These are phyloP conservation scores for Heterotilapia buettikoferi DNA, from an alignment of 2,113 vertebrate genomes.

Conservation along the genomic window DNA sequence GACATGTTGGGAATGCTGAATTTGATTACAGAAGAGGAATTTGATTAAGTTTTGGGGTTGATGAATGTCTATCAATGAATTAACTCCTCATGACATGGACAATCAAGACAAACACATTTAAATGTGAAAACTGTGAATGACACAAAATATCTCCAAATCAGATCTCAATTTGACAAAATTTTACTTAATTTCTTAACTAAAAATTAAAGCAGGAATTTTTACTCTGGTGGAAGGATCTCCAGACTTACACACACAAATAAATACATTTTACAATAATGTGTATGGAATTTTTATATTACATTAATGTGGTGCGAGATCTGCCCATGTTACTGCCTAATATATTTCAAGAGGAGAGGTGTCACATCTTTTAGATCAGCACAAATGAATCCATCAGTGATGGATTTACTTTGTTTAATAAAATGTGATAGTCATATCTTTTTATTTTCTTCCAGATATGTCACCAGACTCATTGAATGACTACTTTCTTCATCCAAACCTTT, in stretches of 20 bases:
- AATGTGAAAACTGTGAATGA: background rate
- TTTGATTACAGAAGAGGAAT: too few species aligned
- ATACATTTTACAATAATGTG: background rate
- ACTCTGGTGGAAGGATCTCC: background rate
- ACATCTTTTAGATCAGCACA: background rate
- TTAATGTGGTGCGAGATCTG: background rate
- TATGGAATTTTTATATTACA: background rate
- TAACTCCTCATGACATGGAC: background rate
- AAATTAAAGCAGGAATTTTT: background rate
- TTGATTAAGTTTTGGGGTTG: background rate
- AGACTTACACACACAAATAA: background rate
- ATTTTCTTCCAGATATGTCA: background rate
- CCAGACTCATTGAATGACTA: background rate
- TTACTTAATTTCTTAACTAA: background rate
- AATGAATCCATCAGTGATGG: background rate
- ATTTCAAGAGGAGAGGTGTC: background rate
- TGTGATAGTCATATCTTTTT: background rate
- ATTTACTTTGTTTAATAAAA: background rate
- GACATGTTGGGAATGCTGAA: background rate
- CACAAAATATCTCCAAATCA: background rate
- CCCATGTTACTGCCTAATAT: background rate
- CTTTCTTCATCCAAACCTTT: background rate
- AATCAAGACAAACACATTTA: background rate
- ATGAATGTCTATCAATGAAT: background rate
- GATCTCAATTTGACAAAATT: background rate